Evolutionary conservation across 2,113 vertebrate genomes (phyloP).

Genomic region (Pseudorhombus dupliciocellatus): DNA sequence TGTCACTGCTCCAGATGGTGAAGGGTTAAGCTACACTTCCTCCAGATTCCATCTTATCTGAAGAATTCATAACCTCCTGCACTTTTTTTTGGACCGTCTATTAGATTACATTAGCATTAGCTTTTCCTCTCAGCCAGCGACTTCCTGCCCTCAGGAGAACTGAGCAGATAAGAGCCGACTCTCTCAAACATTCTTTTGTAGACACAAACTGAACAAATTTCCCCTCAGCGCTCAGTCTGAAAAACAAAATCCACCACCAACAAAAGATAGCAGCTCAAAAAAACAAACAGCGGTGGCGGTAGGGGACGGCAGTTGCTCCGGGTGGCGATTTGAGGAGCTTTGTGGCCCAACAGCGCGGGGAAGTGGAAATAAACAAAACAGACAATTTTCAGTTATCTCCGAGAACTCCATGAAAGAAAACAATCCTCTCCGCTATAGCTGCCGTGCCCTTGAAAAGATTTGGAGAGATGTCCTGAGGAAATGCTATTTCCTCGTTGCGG

Average conservation of each 20-base stretch:
- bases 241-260: slow-evolving; percentile 60
- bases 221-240: slow-evolving; percentile 46
- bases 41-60: slow-evolving; percentile 27
- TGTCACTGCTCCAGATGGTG: slow-evolving; percentile 8
- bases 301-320: slow-evolving; percentile 33
- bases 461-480: slow-evolving; percentile 71
- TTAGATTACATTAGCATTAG: slow-evolving; percentile 67
- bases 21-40: slow-evolving; percentile 47
- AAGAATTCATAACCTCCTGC: slow-evolving; percentile 47
- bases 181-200: slow-evolving; percentile 63
- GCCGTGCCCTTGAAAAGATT: slow-evolving; percentile 63
- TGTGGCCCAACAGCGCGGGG: slow-evolving; percentile 60
- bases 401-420: slow-evolving; percentile 61
- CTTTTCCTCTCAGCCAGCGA: slow-evolving; percentile 63
- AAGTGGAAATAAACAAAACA: slow-evolving; percentile 61
- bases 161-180: slow-evolving; percentile 64
- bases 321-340: slow-evolving; percentile 39
- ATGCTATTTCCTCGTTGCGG: slow-evolving; percentile 58
- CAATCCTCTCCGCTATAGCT: slow-evolving; percentile 37
- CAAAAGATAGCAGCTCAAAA: slow-evolving; percentile 62
- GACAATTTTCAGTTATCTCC: slow-evolving; percentile 63
- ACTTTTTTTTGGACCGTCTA: slow-evolving; percentile 45
- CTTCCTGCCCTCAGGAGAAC: slow-evolving; percentile 71
- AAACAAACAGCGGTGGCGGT: slow-evolving; percentile 55
- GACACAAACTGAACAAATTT: slow-evolving; percentile 66